Evolutionary conservation across 2,797 vertebrate species (phyloP).

Genomic region (Botia almorhae): DNA sequence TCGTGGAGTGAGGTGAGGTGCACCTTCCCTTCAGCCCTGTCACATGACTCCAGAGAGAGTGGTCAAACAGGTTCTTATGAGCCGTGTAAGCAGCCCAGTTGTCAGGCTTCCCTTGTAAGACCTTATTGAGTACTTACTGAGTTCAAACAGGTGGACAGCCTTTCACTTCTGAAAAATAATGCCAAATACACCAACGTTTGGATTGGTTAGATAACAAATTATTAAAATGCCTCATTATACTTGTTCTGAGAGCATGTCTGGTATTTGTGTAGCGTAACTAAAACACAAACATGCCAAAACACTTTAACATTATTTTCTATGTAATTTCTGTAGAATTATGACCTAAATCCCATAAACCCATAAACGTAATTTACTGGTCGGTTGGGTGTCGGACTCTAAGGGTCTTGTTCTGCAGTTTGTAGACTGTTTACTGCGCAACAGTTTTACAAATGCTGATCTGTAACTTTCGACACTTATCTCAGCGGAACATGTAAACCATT

Average conservation of each 20-base stretch:
- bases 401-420: neutral
- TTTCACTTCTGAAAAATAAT: neutral
- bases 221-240: neutral
- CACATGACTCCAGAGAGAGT: conserved; percentile 51
- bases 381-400: neutral
- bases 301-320: neutral
- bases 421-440: neutral
- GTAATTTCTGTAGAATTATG: conserved; percentile 5
- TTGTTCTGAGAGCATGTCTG: neutral
- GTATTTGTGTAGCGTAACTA: neutral
- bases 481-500: neutral
- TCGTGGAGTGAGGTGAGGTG: conserved; percentile 40
- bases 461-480: neutral
- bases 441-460: neutral
- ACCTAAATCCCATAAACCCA: neutral
- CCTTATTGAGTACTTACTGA: neutral
- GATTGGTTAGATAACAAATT: neutral
- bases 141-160: conserved; percentile 43
- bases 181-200: conserved; percentile 13
- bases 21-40: conserved; percentile 44
- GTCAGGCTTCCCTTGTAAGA: conserved; percentile 29
- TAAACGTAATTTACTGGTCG: neutral
- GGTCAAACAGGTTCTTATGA: conserved; percentile 58
- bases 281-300: neutral
- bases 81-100: conserved; percentile 41